Evolutionary conservation across 35 echinoderm and acorn worm genomes (phyloP), one percentile per base, ranked within the genome.

Genomic region (Anneissia japonica): DNA sequence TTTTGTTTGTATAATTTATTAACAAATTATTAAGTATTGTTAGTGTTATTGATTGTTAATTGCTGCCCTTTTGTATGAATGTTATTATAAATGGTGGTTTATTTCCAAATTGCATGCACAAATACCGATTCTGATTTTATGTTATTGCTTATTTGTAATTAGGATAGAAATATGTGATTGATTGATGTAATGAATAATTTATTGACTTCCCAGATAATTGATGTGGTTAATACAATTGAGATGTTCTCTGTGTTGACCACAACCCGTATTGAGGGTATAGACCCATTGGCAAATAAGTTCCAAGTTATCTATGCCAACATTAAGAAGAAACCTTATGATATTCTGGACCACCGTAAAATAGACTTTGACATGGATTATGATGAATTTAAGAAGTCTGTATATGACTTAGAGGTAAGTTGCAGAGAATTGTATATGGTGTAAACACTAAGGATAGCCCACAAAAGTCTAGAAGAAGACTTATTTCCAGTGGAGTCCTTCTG

Each of bases 351-450:
- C 34, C 86, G 96, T 16, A 99, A 92, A 82, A 82, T 87, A 26
- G 96, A 99, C 84, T 99, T 99, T 90, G 96, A 99, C 86, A 87
- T 91, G 46, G 96, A 99, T 46, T 99, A 89, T 92, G 96, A 99
- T 43, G 96, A 99, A 26, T 99, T 99, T 87, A 94, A 99, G 89
- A 93, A 84, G 40, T 35, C 88, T 56, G 84, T 93, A 14, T 93
- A 83, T 87, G 86, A 99, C 76, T 80, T 97, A 31, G 88, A 93
- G 88, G 95, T 97, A 51, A 74, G 87, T 82, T 17, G 10, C 46
- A 35, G 13, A 46, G 30, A 13, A 43, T 43, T 43, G 40, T 43
- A 6, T 43, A 6, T 43, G 40, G 14, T n/a, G n/a, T n/a, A n/a
- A n/a, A n/a, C n/a, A n/a, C n/a, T n/a, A n/a, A n/a, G n/a, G n/a